phyloP scores from a whole-genome alignment of 2,888 invertebrate genomes.

The Euphydryas editha region DNA sequence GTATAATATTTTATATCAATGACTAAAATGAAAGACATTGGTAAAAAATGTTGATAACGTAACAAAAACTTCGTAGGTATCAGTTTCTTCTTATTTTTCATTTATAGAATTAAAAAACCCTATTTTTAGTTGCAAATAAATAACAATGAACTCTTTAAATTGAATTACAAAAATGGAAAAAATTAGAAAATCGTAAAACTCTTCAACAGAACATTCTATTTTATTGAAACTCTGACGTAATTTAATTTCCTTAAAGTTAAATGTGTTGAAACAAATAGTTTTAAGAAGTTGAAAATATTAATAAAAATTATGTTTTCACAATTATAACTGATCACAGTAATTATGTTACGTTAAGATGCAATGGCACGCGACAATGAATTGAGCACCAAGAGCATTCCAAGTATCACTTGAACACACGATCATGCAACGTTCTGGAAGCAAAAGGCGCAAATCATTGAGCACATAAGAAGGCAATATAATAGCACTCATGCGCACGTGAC shows the following conservation, averaged over 20 bases:
- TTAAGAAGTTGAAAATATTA: no score
- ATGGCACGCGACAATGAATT: conserved; percentile 40
- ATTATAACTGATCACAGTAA: not conserved
- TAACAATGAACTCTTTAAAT: no score
- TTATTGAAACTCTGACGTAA: no score
- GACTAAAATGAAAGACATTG: no score
- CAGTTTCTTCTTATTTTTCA: not conserved
- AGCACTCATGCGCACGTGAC: conserved; percentile 69
- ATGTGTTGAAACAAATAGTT: no score
- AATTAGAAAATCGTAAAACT: no score
- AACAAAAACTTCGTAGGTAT: not conserved
- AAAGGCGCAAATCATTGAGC: conserved; percentile 34
- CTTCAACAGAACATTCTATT: no score
- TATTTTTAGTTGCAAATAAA: not conserved
- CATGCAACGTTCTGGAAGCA: conserved; percentile 38
- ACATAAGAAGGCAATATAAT: conserved; percentile 55
- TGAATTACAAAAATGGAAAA: no score
- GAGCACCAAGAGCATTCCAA: conserved; percentile 27
- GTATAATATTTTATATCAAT: no score
- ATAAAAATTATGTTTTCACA: no score
- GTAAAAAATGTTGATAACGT: not conserved
- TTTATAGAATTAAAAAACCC: not conserved
- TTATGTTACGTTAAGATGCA: conserved; percentile 5
- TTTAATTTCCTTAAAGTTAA: no score
- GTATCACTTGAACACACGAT: conserved; percentile 31